Evolutionary conservation across 2,113 vertebrate species (phyloP), one percentile per base, ranked within the genome.

Genomic region (Myrmophylax atrothorax): DNA sequence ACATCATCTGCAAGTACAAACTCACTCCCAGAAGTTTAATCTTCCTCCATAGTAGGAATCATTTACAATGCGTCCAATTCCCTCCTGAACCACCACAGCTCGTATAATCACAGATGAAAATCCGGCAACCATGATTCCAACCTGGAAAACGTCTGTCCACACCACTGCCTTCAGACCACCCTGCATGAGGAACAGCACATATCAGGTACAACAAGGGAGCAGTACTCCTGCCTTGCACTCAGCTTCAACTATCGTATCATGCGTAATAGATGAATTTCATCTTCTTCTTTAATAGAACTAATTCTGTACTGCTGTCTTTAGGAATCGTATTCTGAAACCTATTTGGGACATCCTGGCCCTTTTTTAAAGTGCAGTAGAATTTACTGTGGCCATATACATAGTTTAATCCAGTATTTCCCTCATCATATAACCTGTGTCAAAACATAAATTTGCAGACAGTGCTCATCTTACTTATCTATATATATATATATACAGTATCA

Each of bases 121-220:
- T 46, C 99, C 99, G 94, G 98, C 98, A 3, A 99, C 63, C 98
- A 99, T 99, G 92, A 99, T 98, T 90, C 97, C 98, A 81, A 99
- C 97, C 97, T 99, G 99, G 95, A 99, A 98, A 58, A 99, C 99
- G 4, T 99, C 99, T 10, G 99, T 99, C 99, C 99, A 99, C 67
- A 99, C 98, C 90, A 99, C 99, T 4, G 99, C 99, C 95, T 99
- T 99, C 47, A 99, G 98, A 64, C 99, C 99, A 1, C 99, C 99
- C 99, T 99, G 97, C 20, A 62, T 16, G 49, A 81, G 66, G 92
- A 94, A 93, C 37, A 76, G 78, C 46, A 96, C 0, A 0, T 6
- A 63, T 60, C 91, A 93, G 79, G 29, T 58, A 90, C 50, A 85
- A 26, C 8, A n/a, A 7, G 44, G 66, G 44, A 88, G 64, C 72